Conservation (phyloP, 2,888 invertebrate species). For the Cheilosia variabilis region DNA sequence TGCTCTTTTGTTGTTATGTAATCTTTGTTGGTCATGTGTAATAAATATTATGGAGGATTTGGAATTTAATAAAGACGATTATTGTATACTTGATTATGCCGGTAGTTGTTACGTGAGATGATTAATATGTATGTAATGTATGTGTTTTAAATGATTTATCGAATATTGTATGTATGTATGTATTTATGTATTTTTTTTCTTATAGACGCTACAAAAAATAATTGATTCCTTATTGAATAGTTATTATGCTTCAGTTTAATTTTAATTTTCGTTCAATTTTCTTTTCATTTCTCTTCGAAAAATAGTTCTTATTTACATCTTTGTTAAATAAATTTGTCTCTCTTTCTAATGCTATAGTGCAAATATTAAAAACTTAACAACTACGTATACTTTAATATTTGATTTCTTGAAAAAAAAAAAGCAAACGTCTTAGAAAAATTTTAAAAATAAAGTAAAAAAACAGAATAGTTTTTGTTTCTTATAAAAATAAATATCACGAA, state of each 20-base stretch:
- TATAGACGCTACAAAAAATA: slow-evolving; percentile 43
- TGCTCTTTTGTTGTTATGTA: slow-evolving; percentile 5
- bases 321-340: slow-evolving; percentile 16
- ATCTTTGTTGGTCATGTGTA: slow-evolving; percentile 47
- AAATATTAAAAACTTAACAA: slow-evolving; percentile 54
- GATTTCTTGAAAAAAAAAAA: slow-evolving; percentile 39
- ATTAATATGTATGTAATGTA: slow-evolving; percentile 11
- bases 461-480: slow-evolving; percentile 17
- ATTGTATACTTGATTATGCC: background rate
- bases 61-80: slow-evolving; percentile 2
- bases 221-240: slow-evolving; percentile 39
- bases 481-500: slow-evolving; percentile 70
- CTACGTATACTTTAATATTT: slow-evolving; percentile 41
- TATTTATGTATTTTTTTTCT: slow-evolving; percentile 9
- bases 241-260: slow-evolving; percentile 4
- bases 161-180: slow-evolving; percentile 34
- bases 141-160: slow-evolving; percentile 14
- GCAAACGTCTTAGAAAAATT: slow-evolving; percentile 26
- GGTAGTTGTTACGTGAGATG: background rate
- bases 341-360: slow-evolving; percentile 7
- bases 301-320: background rate
- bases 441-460: slow-evolving; percentile 4
- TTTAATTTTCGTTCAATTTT: slow-evolving; percentile 25
- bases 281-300: background rate
- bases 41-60: slow-evolving; percentile 12